Conservation (phyloP, 2,113 vertebrate genomes). For the Gymnarchus niloticus region DNA sequence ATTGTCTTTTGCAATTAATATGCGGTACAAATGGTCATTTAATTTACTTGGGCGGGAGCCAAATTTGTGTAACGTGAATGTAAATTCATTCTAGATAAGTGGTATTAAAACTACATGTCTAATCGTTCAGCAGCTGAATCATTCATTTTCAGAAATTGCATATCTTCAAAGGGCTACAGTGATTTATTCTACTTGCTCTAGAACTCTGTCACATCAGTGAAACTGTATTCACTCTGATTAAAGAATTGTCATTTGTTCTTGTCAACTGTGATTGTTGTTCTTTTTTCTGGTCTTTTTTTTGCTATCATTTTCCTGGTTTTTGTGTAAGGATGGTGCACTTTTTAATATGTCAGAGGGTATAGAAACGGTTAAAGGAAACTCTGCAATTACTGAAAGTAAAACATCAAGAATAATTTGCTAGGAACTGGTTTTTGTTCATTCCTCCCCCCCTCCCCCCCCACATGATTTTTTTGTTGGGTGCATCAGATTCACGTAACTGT, state of each 20-base stretch:
- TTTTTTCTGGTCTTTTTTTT: neutral
- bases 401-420: neutral
- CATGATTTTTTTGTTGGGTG: neutral
- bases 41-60: neutral
- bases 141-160: neutral
- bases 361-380: neutral
- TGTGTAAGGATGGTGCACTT: neutral
- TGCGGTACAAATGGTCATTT: neutral
- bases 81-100: neutral
- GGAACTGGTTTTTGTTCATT: neutral
- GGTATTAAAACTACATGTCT: neutral
- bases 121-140: neutral
- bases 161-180: neutral
- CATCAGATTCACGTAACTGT: neutral
- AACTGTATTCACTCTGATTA: slow-evolving; percentile 3
- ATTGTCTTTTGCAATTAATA: neutral
- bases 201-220: neutral
- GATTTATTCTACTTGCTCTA: neutral
- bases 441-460: neutral
- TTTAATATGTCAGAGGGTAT: neutral
- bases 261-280: neutral
- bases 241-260: neutral
- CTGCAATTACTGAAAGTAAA: neutral
- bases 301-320: neutral
- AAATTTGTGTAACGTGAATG: slow-evolving; percentile 7